These are phyloP conservation scores for Euura lappo DNA, from an alignment of 1,140 invertebrate genomes.

Conservation along the genomic window DNA sequence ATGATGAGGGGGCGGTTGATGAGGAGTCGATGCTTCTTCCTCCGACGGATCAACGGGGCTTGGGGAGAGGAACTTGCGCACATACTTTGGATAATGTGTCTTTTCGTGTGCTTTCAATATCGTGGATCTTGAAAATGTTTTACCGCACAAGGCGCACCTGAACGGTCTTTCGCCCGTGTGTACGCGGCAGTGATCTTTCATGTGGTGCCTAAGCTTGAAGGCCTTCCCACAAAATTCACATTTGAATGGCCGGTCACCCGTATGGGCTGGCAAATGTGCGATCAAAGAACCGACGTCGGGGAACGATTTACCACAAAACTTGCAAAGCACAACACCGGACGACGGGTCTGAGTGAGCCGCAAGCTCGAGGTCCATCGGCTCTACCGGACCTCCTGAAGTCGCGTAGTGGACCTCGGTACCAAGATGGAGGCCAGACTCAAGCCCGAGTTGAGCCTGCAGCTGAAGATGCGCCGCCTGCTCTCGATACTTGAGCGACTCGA, in stretches of 20 bases:
- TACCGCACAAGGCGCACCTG: constrained; percentile 85
- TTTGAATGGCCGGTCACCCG: constrained; percentile 87
- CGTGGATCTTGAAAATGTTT: constrained; percentile 87
- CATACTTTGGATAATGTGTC: constrained; percentile 89
- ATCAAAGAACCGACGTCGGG: constrained; percentile 86
- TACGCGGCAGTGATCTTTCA: constrained; percentile 92
- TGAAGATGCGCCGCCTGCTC: constrained; percentile 66
- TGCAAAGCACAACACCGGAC: constrained; percentile 80
- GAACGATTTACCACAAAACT: constrained; percentile 89
- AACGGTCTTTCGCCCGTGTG: constrained; percentile 91
- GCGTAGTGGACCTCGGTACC: constrained; percentile 56
- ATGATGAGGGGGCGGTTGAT: constrained; percentile 49
- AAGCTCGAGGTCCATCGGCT: constrained; percentile 60
- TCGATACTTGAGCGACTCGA: constrained; percentile 84
- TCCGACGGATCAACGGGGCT: constrained; percentile 82
- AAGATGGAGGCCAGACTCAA: constrained; percentile 51
- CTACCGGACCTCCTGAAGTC: constrained; percentile 56
- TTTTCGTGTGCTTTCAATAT: constrained; percentile 92
- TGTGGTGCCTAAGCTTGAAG: constrained; percentile 88
- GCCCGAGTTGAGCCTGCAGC: constrained; percentile 61
- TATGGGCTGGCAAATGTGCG: constrained; percentile 85
- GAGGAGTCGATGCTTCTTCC: constrained; percentile 69
- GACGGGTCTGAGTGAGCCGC: constrained; percentile 65
- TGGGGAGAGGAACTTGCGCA: constrained; percentile 83
- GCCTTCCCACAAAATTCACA: constrained; percentile 91